A percentile compares a stretch with the other conserved stretches of the same genome.
Conservation (phyloP, 1,140 invertebrate genomes). For the Ruditapes philippinarum region DNA sequence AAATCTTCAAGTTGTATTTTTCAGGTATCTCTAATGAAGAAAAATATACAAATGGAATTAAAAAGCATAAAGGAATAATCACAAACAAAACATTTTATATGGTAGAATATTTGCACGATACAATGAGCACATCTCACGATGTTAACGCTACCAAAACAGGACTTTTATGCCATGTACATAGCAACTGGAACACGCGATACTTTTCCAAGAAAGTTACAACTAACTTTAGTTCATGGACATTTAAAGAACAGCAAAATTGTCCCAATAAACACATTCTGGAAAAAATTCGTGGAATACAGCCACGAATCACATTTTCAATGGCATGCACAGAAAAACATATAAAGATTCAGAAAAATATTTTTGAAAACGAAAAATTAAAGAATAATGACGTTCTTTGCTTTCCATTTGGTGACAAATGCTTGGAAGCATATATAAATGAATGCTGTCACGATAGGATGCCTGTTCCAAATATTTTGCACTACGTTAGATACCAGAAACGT, state of each 20-base stretch:
- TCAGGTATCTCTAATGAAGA: no score
- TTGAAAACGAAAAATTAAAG: background rate
- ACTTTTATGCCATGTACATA: background rate
- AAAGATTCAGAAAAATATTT: background rate
- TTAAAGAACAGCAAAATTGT: background rate
- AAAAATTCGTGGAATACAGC: background rate
- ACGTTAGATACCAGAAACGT: conserved; percentile 1
- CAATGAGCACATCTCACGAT: no score
- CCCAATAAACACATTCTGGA: background rate
- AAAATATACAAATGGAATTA: no score
- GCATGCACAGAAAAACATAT: background rate
- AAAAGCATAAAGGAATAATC: no score
- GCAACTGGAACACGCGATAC: background rate
- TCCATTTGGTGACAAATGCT: conserved; percentile 7
- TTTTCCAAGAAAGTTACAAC: background rate
- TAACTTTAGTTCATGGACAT: background rate
- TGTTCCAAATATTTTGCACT: conserved; percentile 55
- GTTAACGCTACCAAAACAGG: no score
- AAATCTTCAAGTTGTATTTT: no score
- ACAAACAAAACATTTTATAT: no score
- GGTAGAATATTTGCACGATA: no score
- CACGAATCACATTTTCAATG: background rate
- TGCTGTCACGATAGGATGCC: conserved; percentile 25
- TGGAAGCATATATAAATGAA: background rate
- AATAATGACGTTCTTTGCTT: background rate